These are phyloP conservation scores for Sebastes flavidus DNA, from an alignment of 2,797 vertebrate species.

Conservation along the genomic window DNA sequence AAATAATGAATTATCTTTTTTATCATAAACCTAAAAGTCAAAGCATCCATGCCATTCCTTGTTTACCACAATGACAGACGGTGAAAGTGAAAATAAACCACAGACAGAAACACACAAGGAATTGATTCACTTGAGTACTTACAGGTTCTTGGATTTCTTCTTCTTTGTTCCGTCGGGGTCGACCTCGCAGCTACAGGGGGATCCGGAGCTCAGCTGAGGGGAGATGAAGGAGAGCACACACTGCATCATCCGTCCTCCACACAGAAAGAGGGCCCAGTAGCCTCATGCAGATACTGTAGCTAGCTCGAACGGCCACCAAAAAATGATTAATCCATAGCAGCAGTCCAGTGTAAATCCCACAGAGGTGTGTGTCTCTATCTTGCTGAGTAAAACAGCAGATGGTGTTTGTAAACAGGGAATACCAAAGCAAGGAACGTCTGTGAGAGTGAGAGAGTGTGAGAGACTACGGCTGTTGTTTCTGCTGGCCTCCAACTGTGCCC, in stretches of 20 bases:
- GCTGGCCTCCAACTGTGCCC: slow-evolving; percentile 74
- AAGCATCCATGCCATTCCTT: background rate
- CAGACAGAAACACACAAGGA: background rate
- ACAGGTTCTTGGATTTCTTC: slow-evolving; percentile 94
- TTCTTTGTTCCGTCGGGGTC: slow-evolving; percentile 85
- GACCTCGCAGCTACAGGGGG: slow-evolving; percentile 86
- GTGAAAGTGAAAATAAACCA: background rate
- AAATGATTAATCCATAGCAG: slow-evolving; percentile 65
- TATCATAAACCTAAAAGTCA: background rate
- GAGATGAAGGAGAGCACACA: slow-evolving; percentile 76
- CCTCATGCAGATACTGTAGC: slow-evolving; percentile 30
- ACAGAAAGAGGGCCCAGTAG: slow-evolving; percentile 46
- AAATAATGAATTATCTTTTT: background rate
- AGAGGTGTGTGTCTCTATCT: slow-evolving; percentile 27
- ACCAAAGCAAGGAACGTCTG: slow-evolving; percentile 41
- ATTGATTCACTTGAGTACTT: slow-evolving; percentile 68
- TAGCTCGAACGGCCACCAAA: slow-evolving; percentile 20
- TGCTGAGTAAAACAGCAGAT: slow-evolving; percentile 27
- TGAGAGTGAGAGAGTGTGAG: slow-evolving; percentile 61
- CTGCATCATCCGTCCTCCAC: slow-evolving; percentile 75
- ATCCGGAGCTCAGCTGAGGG: slow-evolving; percentile 87
- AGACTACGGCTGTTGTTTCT: slow-evolving; percentile 68
- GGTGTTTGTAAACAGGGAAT: slow-evolving; percentile 47
- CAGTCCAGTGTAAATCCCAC: slow-evolving; percentile 45
- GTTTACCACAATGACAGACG: background rate